Base-by-base conservation (phyloP, 2,113 vertebrate species). In the Percina caprodes region DNA sequence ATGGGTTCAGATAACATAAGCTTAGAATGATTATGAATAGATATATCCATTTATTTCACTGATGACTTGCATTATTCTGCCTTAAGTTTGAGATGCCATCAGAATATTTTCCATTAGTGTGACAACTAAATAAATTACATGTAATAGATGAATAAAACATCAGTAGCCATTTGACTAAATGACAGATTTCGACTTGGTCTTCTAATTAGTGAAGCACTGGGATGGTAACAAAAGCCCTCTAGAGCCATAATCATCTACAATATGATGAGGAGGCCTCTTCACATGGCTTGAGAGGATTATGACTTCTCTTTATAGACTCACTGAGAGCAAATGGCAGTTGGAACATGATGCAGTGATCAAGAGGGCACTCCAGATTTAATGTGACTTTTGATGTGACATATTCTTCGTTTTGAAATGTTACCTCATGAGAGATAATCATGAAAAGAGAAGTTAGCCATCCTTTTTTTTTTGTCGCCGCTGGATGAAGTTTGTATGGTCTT, bases 211-310 rank as follows among this genome's bases (percentile, higher is more conserved):
- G 68, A 86, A 83, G 67, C 48, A 55, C 24, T 51, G 19, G 24
- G 45, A 72, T 80, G 49, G 80, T 78, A 69, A 81, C 39, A 69
- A 77, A 77, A 74, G 62, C 63, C 54, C 74, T 61, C 9, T 35
- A 65, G 55, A 21, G 3, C 7, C 33, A 59, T 55, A 68, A 79
- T 84, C 73, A 79, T 45, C 46, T 49, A 42, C 39, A 42, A 9
- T 42, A 18, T 55, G 54, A 74, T 78, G 73, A 87, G 51, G 54
- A 54, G 49, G 16, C 24, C 30, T 69, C 75, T 69, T 81, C 39
- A 61, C 46, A 66, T n/a, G 54, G 52, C 48, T 15, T 18, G 54
- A 71, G 69, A 81, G 58, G 42, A 54, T 62, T 48, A 35, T 10
- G 24, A 54, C 74, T 54, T 35, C 33, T 45, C 45, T 79, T 33